Evolutionary conservation across 2,888 invertebrate species (phyloP).

Genomic region (Salticus scenicus): DNA sequence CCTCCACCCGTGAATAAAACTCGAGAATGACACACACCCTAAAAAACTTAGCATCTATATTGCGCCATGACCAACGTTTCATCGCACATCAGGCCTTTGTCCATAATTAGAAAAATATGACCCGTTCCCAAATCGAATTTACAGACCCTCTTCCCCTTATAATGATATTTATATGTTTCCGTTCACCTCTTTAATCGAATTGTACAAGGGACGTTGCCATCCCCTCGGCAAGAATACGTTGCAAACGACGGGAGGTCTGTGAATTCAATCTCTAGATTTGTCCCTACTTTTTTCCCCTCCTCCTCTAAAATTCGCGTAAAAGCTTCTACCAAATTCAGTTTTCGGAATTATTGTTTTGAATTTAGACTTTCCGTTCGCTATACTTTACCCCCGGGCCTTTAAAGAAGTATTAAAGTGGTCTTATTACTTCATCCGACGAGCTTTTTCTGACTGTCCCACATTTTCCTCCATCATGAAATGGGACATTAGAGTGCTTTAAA

Average conservation of each 20-base stretch:
- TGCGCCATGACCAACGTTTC: background rate
- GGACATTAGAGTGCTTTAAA: no score
- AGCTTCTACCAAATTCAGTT: constrained; percentile 10
- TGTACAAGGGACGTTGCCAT: constrained; percentile 32
- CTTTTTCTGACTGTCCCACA: no score
- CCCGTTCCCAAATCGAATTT: constrained; percentile 65
- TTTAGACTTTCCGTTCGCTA: constrained; percentile 1
- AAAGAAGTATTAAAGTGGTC: background rate
- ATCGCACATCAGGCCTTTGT: constrained; percentile 45
- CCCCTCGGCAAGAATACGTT: constrained; percentile 17
- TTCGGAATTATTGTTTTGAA: constrained; percentile 25
- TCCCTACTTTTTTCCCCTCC: no score
- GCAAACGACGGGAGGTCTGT: no score
- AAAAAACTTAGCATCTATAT: no score
- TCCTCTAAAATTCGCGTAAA: background rate
- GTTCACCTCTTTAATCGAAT: constrained; percentile 67
- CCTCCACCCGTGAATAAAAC: no score
- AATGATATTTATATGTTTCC: constrained; percentile 70
- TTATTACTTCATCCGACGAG: no score
- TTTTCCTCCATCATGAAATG: no score
- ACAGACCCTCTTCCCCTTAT: constrained; percentile 41
- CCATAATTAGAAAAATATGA: constrained; percentile 69
- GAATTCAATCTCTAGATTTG: no score
- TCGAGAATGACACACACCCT: no score
- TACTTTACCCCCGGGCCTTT: background rate